Base-by-base conservation (phyloP, 2,797 vertebrate genomes). In the Astyanax mexicanus region DNA sequence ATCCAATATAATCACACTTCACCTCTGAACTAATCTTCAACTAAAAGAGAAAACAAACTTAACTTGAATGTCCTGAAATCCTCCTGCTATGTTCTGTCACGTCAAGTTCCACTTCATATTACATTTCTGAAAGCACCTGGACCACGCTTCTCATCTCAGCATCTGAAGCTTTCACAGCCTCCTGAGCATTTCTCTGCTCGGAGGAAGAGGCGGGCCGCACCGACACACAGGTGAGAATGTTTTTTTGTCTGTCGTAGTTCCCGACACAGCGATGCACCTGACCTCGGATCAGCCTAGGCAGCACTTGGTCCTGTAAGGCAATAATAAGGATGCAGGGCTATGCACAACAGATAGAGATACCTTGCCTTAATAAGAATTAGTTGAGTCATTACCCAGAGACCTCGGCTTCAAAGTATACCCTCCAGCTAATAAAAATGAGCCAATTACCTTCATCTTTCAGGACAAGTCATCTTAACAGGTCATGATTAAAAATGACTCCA, bases 251-350 rank as follows among this genome's bases (percentile, higher is more conserved):
- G 65, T 98, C 94, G 35, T 96, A 99, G 88, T 93, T 98, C 38
- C 98, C 98, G 83, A 99, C 88, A 81, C 96, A 98, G 49, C 97
- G 94, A 83, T 97, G 95, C 73, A 95, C 89, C 86, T 93, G 95
- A 66, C 97, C 97, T 82, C 98, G 93, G 84, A 98, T 96, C 81
- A 99, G 92, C 84, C 96, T 95, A 67, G 96, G 96, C 73, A 99
- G 92, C 29, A 92, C 91, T 47, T 93, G 92, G 80, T 99, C 98
- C 98, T 99, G 88, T 84, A 84, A 60, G 79, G 78, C 19, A 64
- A 58, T 2, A 32, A 32, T n/a, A n/a, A n/a, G n/a, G n/a, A n/a
- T n/a, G n/a, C n/a, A n/a, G n/a, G n/a, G n/a, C n/a, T 72, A 4
- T 51, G 19, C 19, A 62, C 25, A 17, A 1, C 12, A 15, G 49